phyloP scores from a whole-genome alignment of 2,113 vertebrate genomes.

The Leucopsar rothschildi region DNA sequence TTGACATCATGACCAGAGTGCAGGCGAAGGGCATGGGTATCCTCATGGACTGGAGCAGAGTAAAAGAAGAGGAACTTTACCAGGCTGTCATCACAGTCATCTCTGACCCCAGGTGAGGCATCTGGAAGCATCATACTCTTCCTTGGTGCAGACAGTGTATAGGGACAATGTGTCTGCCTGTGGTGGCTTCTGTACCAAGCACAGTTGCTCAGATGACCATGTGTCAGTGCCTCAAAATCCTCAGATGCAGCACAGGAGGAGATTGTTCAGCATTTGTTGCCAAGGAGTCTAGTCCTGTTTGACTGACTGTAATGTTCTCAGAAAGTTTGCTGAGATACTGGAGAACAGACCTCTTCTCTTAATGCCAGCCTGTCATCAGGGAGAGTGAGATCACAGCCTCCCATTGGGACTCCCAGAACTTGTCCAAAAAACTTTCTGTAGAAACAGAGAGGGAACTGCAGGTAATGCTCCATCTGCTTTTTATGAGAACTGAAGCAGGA shows the following conservation, averaged over 20 bases:
- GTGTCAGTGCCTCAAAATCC: not conserved
- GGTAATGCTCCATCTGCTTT: not conserved
- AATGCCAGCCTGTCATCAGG: not conserved
- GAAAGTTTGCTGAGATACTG: not conserved
- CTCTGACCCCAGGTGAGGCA: constrained; percentile 57
- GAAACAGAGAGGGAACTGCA: not conserved
- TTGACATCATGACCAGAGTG: constrained; percentile 69
- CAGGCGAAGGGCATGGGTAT: constrained; percentile 68
- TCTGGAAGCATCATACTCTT: not conserved
- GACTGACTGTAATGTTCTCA: not conserved
- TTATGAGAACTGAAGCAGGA: not conserved
- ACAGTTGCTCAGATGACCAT: not conserved
- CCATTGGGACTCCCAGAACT: not conserved
- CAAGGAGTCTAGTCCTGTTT: not conserved
- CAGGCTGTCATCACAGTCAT: constrained; percentile 37
- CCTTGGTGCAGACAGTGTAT: too few relatives aligned
- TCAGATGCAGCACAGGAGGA: not conserved
- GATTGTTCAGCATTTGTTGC: not conserved
- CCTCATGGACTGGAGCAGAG: constrained; percentile 61
- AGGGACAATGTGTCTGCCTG: not conserved
- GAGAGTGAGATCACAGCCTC: not conserved
- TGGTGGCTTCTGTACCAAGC: not conserved
- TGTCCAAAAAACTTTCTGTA: not conserved
- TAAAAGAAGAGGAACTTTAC: constrained; percentile 60
- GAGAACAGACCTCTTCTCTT: not conserved